Conservation (phyloP, 2,888 invertebrate genomes). For the Ectemnius continuus region DNA sequence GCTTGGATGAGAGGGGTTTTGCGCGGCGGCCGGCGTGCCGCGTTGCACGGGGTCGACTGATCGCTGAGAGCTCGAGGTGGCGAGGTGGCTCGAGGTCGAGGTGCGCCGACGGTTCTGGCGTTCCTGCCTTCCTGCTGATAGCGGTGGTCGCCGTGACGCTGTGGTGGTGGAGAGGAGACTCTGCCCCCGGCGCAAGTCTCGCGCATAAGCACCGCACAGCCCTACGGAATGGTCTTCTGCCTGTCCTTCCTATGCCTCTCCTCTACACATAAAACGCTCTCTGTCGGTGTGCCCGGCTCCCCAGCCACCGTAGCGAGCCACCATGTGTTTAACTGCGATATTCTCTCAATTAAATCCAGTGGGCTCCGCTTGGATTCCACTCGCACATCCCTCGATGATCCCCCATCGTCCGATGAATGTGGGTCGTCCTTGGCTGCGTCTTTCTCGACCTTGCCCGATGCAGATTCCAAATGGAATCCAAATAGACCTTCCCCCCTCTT, state of each 20-base stretch:
- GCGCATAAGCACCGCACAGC: slow-evolving; percentile 21
- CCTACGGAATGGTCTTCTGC: no score
- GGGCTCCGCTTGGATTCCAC: no score
- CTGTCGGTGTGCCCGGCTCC: no score
- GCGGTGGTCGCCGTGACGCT: slow-evolving; percentile 21
- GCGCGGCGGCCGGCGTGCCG: slow-evolving; percentile 76
- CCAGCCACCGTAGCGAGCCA: no score
- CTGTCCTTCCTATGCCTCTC: background rate
- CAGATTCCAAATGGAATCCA: background rate
- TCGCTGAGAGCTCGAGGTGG: slow-evolving; percentile 62
- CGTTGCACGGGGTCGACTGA: slow-evolving; percentile 78
- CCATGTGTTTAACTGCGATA: no score
- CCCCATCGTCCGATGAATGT: no score
- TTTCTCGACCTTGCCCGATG: background rate
- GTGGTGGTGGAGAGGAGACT: slow-evolving; percentile 52
- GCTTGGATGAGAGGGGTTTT: slow-evolving; percentile 42
- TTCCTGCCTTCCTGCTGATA: slow-evolving; percentile 36
- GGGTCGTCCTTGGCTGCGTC: no score
- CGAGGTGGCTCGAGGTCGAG: slow-evolving; percentile 61
- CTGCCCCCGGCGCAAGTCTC: slow-evolving; percentile 52
- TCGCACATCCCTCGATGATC: no score
- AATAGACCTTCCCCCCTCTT: background rate
- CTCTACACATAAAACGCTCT: no score
- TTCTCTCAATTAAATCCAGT: no score
- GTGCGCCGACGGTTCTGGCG: slow-evolving; percentile 59